A percentile compares a stretch with the other conserved stretches of the same genome.
Evolutionary conservation across 2,113 vertebrate genomes (phyloP).

Genomic region (Acrocephalus arundinaceus): DNA sequence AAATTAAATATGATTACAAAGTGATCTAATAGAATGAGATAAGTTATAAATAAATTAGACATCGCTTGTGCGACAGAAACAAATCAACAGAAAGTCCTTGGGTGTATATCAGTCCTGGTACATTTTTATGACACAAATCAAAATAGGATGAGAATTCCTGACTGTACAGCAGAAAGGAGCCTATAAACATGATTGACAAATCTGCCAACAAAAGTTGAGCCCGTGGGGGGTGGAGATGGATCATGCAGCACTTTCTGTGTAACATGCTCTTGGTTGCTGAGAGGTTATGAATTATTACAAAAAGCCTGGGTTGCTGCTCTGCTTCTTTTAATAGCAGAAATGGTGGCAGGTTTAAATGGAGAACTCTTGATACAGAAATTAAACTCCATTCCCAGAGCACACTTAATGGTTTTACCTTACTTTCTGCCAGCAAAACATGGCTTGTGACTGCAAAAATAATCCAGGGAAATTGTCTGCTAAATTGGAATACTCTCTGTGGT

Average conservation of each 20-base stretch:
- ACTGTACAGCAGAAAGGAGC: neutral
- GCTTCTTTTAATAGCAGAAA: neutral
- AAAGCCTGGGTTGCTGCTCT: neutral
- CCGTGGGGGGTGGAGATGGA: neutral
- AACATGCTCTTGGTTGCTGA: neutral
- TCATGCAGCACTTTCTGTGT: neutral
- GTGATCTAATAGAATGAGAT: slow-evolving; percentile 69
- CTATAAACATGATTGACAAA: slow-evolving; percentile 62
- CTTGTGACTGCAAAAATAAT: neutral
- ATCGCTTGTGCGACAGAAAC: neutral
- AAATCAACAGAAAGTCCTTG: slow-evolving; percentile 53
- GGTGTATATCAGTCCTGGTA: slow-evolving; percentile 19
- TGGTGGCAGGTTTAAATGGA: neutral
- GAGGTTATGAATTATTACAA: slow-evolving; percentile 32
- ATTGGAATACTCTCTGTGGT: neutral
- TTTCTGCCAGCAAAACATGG: neutral
- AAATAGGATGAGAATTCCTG: slow-evolving; percentile 52
- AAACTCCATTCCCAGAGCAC: neutral
- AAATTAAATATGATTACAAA: slow-evolving; percentile 73
- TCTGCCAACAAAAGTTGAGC: slow-evolving; percentile 46
- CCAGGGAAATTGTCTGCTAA: neutral
- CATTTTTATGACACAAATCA: slow-evolving; percentile 59
- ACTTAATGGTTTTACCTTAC: neutral
- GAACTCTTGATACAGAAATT: neutral
- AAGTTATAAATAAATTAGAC: slow-evolving; percentile 64